phyloP scores from a whole-genome alignment of 2,113 vertebrate genomes.

The Ardeotis arabs region DNA sequence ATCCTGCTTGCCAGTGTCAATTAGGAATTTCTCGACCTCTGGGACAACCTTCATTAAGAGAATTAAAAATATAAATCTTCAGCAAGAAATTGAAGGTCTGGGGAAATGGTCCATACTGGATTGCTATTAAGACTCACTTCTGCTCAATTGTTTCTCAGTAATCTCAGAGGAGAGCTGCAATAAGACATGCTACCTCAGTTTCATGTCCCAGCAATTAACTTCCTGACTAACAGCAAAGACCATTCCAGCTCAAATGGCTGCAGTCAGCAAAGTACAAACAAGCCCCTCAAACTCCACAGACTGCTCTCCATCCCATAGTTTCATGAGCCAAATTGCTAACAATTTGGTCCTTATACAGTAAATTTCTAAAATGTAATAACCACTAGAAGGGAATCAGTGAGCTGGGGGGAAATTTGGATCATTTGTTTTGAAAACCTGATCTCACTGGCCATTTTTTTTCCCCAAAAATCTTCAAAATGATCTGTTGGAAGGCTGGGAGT shows the following conservation, averaged over 20 bases:
- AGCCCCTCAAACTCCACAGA: not conserved
- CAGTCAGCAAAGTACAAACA: not conserved
- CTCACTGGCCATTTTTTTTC: not conserved
- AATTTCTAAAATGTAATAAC: not conserved
- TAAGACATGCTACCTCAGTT: not conserved
- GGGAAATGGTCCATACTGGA: not conserved
- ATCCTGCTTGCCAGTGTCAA: not conserved
- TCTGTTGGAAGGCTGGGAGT: not conserved
- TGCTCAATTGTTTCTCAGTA: not conserved
- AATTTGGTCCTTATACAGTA: not conserved
- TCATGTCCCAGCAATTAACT: not conserved
- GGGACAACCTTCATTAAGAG: not conserved
- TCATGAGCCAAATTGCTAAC: not conserved
- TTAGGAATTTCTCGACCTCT: constrained; percentile 17
- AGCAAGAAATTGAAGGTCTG: not conserved
- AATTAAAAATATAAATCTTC: not conserved
- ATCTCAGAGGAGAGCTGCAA: not conserved
- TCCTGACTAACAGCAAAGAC: not conserved
- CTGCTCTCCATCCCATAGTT: not conserved
- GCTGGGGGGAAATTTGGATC: not conserved
- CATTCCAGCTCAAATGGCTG: not conserved
- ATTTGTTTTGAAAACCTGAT: not conserved
- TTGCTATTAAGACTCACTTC: not conserved
- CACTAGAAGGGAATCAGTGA: not conserved
- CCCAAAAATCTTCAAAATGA: not conserved